These are phyloP conservation scores for Chrysomela aeneicollis DNA, from an alignment of 2,888 invertebrate genomes.

Conservation along the genomic window DNA sequence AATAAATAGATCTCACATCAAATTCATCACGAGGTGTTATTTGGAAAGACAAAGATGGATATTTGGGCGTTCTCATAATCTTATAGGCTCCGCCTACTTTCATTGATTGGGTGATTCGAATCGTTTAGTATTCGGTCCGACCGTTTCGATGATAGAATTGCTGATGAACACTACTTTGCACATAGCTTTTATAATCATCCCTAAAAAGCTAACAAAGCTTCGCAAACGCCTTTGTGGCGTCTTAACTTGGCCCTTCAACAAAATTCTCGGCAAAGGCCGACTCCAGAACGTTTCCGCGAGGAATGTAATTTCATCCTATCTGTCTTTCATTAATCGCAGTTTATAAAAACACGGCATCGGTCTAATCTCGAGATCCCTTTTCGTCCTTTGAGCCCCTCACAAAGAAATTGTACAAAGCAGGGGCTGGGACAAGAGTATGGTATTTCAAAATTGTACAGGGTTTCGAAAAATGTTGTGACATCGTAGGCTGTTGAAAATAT, in stretches of 20 bases:
- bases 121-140: no score
- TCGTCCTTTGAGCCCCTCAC: not conserved
- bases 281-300: slow-evolving; percentile 7
- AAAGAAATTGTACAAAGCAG: not conserved
- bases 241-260: slow-evolving; percentile 6
- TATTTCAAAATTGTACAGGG: no score
- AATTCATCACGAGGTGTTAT: no score
- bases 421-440: no score
- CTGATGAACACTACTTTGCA: not conserved
- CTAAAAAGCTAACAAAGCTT: not conserved
- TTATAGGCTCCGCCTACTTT: no score
- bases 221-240: slow-evolving; percentile 12
- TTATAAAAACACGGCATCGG: slow-evolving; percentile 39
- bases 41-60: no score
- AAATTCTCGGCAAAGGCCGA: slow-evolving; percentile 1
- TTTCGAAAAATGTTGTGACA: no score
- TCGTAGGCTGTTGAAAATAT: no score
- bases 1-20: no score
- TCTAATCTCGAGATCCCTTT: slow-evolving; percentile 34
- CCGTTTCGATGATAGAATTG: not conserved
- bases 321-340: slow-evolving; percentile 44
- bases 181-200: not conserved
- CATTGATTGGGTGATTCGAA: no score
- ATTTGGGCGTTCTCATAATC: no score
- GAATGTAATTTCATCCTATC: slow-evolving; percentile 34